phyloP scores from a whole-genome alignment of 2,888 invertebrate genomes.

The Ectemnius lituratus region DNA sequence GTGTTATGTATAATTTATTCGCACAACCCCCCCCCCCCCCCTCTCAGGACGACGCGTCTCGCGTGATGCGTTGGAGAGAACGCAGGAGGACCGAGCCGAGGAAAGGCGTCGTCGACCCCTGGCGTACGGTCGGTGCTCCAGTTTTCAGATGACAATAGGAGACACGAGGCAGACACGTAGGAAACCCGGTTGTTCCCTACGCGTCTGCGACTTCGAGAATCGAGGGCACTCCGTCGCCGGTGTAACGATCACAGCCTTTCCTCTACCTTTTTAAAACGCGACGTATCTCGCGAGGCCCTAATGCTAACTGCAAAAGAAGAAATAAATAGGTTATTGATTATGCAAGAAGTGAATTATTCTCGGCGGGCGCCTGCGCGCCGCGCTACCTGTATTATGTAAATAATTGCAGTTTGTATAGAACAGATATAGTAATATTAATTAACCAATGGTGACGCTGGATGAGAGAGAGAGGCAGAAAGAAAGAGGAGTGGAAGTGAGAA shows the following conservation, averaged over 20 bases:
- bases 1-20: too few species aligned
- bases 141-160: constrained; percentile 5
- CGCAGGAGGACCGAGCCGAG: neutral
- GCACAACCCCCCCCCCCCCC: constrained; percentile 1
- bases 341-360: constrained; percentile 19
- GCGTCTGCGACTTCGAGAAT: neutral
- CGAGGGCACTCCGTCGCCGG: neutral
- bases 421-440: constrained; percentile 26
- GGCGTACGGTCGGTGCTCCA: neutral
- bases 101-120: constrained; percentile 9
- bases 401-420: constrained; percentile 49
- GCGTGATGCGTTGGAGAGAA: neutral
- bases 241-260: neutral
- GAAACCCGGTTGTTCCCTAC: constrained; percentile 9
- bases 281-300: constrained; percentile 26
- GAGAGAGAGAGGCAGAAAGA: neutral
- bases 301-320: constrained; percentile 1
- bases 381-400: constrained; percentile 41
- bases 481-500: too few species aligned
- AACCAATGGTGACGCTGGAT: constrained; percentile 24
- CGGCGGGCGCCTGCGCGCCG: constrained; percentile 28
- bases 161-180: constrained; percentile 12
- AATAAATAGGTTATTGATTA: constrained; percentile 25
- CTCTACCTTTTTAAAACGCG: neutral
- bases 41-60: constrained; percentile 9